Conservation (phyloP, 2,797 vertebrate genomes). For the Morelia viridis region DNA sequence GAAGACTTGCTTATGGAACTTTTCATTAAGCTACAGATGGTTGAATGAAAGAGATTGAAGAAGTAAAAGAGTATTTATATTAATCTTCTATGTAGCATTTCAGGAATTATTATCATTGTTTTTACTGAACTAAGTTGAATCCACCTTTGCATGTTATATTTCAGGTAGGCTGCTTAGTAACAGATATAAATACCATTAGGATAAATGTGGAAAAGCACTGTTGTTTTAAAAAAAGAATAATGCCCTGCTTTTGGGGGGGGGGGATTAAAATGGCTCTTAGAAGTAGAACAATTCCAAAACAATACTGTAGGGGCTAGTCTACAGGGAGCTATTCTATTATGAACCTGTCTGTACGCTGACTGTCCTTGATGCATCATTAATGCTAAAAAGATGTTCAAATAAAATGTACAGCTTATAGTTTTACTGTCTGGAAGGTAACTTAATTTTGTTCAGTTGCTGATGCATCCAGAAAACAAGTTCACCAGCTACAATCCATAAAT, state of each 20-base stretch:
- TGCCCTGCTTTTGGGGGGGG: background rate
- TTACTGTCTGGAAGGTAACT: conserved; percentile 28
- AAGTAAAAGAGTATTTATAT: conserved; percentile 27
- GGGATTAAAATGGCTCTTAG: conserved; percentile 26
- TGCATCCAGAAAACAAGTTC: conserved; percentile 29
- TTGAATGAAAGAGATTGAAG: conserved; percentile 31
- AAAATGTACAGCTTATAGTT: conserved; percentile 25
- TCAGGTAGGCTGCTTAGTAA: conserved; percentile 37
- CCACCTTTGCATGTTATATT: conserved; percentile 43
- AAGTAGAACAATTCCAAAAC: conserved; percentile 32
- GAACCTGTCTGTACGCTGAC: background rate
- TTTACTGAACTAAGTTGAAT: conserved; percentile 13
- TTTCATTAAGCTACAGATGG: conserved; percentile 16
- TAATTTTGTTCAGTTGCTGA: conserved; percentile 26
- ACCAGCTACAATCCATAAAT: conserved; percentile 14
- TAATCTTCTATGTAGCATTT: conserved; percentile 36
- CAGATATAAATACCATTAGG: conserved; percentile 31
- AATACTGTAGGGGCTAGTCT: conserved; percentile 18
- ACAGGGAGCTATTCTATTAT: conserved; percentile 6
- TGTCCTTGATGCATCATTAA: conserved; percentile 33
- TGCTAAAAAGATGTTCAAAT: conserved; percentile 25
- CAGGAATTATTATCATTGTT: background rate
- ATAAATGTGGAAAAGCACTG: background rate
- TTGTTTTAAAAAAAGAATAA: background rate
- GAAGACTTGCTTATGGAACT: background rate